These are phyloP conservation scores for Platichthys flesus DNA, from an alignment of 2,113 vertebrate genomes.

Conservation along the genomic window DNA sequence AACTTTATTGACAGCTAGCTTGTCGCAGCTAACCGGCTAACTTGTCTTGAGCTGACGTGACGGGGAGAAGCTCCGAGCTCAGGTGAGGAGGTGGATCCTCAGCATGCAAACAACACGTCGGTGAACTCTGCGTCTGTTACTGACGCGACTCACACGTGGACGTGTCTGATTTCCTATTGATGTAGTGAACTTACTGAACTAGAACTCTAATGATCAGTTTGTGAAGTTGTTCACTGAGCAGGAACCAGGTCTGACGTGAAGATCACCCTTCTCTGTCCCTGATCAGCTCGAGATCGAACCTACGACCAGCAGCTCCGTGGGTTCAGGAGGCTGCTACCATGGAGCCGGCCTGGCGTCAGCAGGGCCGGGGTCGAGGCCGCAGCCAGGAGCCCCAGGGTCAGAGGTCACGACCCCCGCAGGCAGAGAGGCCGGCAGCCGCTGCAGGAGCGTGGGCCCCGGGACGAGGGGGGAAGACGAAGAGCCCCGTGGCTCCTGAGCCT, in stretches of 20 bases:
- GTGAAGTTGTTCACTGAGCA: too few species aligned
- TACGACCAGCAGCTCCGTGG: background rate
- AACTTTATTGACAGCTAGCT: background rate
- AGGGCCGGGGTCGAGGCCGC: conserved; percentile 86
- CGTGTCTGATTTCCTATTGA: too few species aligned
- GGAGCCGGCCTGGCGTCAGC: conserved; percentile 90
- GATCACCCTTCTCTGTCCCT: too few species aligned
- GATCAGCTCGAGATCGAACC: too few species aligned
- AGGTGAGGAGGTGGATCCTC: background rate
- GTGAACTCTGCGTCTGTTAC: too few species aligned
- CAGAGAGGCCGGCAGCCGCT: conserved; percentile 10
- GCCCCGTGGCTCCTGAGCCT: accelerated
- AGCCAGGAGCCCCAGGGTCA: conserved; percentile 70
- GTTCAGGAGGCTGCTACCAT: conserved; percentile 66
- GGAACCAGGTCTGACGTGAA: too few species aligned
- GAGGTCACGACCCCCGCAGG: conserved; percentile 49
- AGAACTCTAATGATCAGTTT: too few species aligned
- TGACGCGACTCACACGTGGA: too few species aligned
- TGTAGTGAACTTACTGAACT: too few species aligned
- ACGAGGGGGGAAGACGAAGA: conserved; percentile 10
- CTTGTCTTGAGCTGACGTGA: background rate
- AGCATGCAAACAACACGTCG: background rate
- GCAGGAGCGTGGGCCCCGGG: background rate
- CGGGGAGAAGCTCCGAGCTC: background rate
- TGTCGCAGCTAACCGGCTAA: conserved; percentile 35